Evolutionary conservation across 2,797 vertebrate species (phyloP).

Genomic region (Botia almorhae): DNA sequence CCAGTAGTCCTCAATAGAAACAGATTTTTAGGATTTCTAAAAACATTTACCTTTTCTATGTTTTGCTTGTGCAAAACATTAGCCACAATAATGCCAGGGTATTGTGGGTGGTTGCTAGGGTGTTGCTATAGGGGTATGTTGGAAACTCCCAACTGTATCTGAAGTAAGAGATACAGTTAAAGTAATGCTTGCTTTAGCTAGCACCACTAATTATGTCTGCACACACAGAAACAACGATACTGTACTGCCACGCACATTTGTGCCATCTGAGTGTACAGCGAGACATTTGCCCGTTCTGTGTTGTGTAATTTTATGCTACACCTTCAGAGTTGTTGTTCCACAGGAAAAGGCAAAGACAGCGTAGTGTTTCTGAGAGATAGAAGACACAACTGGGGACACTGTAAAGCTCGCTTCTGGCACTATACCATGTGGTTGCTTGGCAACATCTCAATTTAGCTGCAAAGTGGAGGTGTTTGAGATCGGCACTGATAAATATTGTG

Average conservation of each 20-base stretch:
- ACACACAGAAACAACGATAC: conserved; percentile 7
- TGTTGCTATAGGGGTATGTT: not conserved
- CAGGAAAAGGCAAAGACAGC: conserved; percentile 36
- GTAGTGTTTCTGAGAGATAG: conserved; percentile 46
- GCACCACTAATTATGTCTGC: conserved; percentile 7
- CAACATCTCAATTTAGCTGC: conserved; percentile 64
- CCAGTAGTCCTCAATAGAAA: not conserved
- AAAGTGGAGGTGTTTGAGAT: conserved; percentile 58
- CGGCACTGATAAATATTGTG: conserved; percentile 43
- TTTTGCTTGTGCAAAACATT: not conserved
- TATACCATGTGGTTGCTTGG: conserved; percentile 61
- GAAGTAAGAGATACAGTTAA: not conserved
- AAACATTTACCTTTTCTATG: not conserved
- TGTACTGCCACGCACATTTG: not conserved
- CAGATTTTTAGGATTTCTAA: not conserved
- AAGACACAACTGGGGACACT: conserved; percentile 47
- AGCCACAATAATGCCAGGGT: not conserved
- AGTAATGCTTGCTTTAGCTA: not conserved
- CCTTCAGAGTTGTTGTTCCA: conserved; percentile 26
- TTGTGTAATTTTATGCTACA: conserved; percentile 9
- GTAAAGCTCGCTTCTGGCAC: conserved; percentile 49
- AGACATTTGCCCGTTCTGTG: not conserved
- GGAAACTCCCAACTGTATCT: not conserved
- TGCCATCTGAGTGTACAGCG: not conserved
- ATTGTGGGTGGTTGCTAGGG: not conserved